phyloP scores from a whole-genome alignment of 2,888 invertebrate species.

The Agriopis leucophaearia region DNA sequence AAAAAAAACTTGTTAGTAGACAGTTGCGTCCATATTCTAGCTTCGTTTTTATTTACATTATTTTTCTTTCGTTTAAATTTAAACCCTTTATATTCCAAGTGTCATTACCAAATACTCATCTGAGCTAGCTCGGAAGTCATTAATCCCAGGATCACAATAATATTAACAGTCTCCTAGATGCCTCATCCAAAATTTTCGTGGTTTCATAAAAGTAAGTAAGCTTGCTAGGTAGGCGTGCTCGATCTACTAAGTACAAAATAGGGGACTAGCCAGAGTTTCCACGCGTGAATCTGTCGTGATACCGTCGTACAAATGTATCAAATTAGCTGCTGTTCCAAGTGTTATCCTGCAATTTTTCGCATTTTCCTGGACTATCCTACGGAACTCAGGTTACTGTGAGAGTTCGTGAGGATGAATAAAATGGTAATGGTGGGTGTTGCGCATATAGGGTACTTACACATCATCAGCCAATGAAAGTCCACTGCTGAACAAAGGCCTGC shows the following conservation, averaged over 20 bases:
- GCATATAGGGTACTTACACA: too few relatives aligned
- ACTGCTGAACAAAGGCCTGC: too few relatives aligned
- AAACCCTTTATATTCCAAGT: neutral
- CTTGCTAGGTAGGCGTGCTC: slow-evolving; percentile 68
- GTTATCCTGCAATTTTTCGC: too few relatives aligned
- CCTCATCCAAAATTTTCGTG: slow-evolving; percentile 51
- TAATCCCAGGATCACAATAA: neutral
- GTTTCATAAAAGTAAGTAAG: slow-evolving; percentile 35
- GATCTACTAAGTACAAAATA: slow-evolving; percentile 73
- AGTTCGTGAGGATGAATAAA: too few relatives aligned
- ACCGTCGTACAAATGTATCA: neutral
- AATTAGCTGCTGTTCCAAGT: too few relatives aligned
- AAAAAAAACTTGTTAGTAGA: too few relatives aligned
- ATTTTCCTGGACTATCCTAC: too few relatives aligned
- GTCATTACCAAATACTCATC: neutral
- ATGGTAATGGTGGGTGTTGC: too few relatives aligned
- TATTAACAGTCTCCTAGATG: slow-evolving; percentile 27
- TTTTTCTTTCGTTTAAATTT: neutral
- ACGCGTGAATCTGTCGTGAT: neutral
- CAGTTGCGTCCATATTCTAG: too few relatives aligned
- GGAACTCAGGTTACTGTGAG: too few relatives aligned
- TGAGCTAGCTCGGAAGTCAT: neutral
- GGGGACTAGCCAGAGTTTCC: slow-evolving; percentile 39
- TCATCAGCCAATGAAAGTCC: too few relatives aligned
- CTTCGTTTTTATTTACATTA: too few relatives aligned